Conservation (phyloP, 2,888 invertebrate genomes). For the Strigamia maritima region DNA sequence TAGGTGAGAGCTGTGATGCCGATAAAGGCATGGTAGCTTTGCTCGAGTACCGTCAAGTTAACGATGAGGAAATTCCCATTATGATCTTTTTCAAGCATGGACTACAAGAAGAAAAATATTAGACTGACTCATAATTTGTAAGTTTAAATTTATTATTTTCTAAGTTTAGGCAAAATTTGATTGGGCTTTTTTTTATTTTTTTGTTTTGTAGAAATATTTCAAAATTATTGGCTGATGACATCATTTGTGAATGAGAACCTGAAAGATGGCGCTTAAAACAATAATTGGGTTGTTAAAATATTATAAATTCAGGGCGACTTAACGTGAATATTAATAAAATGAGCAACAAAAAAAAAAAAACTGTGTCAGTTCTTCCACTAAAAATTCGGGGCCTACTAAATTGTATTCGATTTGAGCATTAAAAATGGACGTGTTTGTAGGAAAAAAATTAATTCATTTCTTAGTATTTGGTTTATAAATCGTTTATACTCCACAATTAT, state of each 20-base stretch:
- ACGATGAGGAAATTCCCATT: slow-evolving; percentile 76
- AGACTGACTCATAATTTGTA: slow-evolving; percentile 49
- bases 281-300: not conserved
- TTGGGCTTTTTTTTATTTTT: not conserved
- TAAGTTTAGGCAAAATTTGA: too few species aligned
- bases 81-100: slow-evolving; percentile 97
- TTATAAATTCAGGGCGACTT: not conserved
- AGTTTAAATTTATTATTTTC: not conserved
- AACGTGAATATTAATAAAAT: not conserved
- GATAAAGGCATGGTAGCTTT: slow-evolving; percentile 70
- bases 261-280: not conserved
- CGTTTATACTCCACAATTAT: not conserved
- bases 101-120: slow-evolving; percentile 91
- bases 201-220: not conserved
- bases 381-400: not conserved
- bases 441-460: too few species aligned
- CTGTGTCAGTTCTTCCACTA: not conserved
- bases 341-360: not conserved
- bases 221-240: slow-evolving; percentile 4
- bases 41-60: slow-evolving; percentile 86
- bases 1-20: slow-evolving; percentile 87
- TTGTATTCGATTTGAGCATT: not conserved
- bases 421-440: not conserved
- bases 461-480: too few species aligned
- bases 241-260: not conserved